A percentile compares a stretch with the other conserved stretches of the same genome.
Evolutionary conservation across 2,888 invertebrate species (phyloP).

Genomic region (Melinopterus prodromus): DNA sequence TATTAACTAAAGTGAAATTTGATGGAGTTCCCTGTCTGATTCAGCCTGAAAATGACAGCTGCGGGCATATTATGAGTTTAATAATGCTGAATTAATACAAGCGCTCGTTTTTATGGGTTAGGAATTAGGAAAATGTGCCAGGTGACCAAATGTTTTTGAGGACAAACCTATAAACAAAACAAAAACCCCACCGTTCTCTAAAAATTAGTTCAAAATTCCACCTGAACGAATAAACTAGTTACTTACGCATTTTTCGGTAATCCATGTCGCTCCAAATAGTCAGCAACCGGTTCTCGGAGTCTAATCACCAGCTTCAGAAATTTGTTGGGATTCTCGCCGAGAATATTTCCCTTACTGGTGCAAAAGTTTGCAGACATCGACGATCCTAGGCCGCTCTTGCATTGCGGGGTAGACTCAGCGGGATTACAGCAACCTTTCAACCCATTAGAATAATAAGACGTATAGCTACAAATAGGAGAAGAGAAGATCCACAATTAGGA

Average conservation of each 20-base stretch:
- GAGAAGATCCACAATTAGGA: background rate
- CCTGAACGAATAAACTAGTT: conserved; percentile 37
- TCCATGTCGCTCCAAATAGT: conserved; percentile 54
- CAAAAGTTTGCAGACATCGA: conserved; percentile 4
- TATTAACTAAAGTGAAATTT: no score
- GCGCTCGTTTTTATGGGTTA: no score
- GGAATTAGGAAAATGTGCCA: no score
- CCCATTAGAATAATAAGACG: background rate
- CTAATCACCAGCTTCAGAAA: conserved; percentile 15
- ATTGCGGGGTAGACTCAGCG: background rate
- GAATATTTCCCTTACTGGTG: background rate
- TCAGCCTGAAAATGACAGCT: no score
- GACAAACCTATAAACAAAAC: no score
- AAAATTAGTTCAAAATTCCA: no score
- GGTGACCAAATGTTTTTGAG: no score
- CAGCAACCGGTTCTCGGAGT: conserved; percentile 54
- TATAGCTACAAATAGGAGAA: background rate
- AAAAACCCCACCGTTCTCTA: no score
- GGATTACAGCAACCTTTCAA: background rate
- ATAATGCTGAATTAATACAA: no score
- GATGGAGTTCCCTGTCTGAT: no score
- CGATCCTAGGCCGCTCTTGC: background rate
- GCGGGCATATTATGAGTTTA: no score
- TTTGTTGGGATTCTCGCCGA: background rate
- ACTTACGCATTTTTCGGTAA: conserved; percentile 53